A percentile compares a stretch with the other conserved stretches of the same genome.
Conservation (phyloP, 2,797 vertebrate species). For the Acanthurus lineatus region DNA sequence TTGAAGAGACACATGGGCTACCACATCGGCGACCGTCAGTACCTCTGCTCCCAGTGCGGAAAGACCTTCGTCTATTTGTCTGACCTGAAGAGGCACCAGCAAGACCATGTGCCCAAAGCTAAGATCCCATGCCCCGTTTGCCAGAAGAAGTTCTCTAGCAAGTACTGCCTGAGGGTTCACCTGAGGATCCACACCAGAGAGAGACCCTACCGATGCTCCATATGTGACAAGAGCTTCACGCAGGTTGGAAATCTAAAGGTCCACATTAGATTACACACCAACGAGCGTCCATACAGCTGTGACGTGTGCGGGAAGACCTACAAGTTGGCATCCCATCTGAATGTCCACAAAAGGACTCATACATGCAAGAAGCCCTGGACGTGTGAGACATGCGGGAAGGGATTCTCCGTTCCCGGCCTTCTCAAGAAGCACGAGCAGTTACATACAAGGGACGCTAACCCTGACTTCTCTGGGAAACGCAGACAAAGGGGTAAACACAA, state of each 20-base stretch:
- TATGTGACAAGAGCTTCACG: constrained; percentile 83
- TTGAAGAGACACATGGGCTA: constrained; percentile 85
- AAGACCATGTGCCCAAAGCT: constrained; percentile 80
- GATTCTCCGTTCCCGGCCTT: constrained; percentile 77
- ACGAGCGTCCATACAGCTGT: constrained; percentile 82
- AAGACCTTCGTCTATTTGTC: constrained; percentile 83
- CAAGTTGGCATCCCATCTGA: constrained; percentile 81
- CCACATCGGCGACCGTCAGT: constrained; percentile 82
- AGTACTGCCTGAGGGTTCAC: constrained; percentile 82
- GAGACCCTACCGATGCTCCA: constrained; percentile 78
- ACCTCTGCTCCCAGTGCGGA: constrained; percentile 84
- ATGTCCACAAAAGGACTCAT: constrained; percentile 83
- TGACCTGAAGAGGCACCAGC: constrained; percentile 83
- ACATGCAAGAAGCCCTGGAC: constrained; percentile 81
- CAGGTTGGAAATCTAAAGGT: constrained; percentile 82
- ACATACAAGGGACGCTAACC: constrained; percentile 71
- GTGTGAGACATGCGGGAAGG: constrained; percentile 80
- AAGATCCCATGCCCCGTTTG: constrained; percentile 81
- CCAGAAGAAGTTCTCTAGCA: constrained; percentile 84
- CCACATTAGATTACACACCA: constrained; percentile 82
- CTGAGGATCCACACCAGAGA: constrained; percentile 81
- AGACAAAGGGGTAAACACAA: constrained; percentile 77
- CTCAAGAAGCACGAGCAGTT: constrained; percentile 81
- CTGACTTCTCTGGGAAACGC: constrained; percentile 72
- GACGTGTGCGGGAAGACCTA: constrained; percentile 84